Conservation (phyloP, 2,113 vertebrate species). For the Neoarius graeffei region DNA sequence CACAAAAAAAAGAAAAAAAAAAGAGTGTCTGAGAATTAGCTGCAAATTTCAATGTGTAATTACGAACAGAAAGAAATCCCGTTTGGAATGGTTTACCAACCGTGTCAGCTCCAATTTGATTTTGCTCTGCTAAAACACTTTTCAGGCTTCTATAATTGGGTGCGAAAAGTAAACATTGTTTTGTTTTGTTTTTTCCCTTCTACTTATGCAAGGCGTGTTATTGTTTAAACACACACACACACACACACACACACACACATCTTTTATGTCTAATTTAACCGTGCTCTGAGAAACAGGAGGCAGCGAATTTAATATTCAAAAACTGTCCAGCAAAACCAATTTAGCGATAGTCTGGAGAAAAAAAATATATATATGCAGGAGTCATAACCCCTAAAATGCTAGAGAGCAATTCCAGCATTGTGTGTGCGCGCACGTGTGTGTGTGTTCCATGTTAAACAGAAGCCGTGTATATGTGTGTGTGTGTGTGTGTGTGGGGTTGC, state of each 20-base stretch:
- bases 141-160: slow-evolving; percentile 71
- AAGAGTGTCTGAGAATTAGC: slow-evolving; percentile 50
- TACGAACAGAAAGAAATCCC: slow-evolving; percentile 75
- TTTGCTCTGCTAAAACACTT: slow-evolving; percentile 77
- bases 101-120: slow-evolving; percentile 80
- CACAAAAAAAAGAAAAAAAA: not conserved
- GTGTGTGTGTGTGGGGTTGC: not conserved
- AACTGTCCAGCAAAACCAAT: slow-evolving; percentile 78
- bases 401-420: slow-evolving; percentile 52
- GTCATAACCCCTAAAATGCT: slow-evolving; percentile 71
- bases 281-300: slow-evolving; percentile 72
- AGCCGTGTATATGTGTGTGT: not conserved
- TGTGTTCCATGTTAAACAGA: slow-evolving; percentile 48
- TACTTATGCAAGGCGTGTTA: slow-evolving; percentile 79
- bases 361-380: slow-evolving; percentile 73
- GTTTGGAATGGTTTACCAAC: slow-evolving; percentile 78
- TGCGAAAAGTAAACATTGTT: slow-evolving; percentile 63
- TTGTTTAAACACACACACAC: slow-evolving; percentile 64
- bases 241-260: slow-evolving; percentile 34
- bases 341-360: slow-evolving; percentile 77
- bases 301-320: slow-evolving; percentile 79
- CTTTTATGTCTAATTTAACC: slow-evolving; percentile 81
- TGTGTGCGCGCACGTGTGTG: not conserved
- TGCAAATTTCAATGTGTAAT: slow-evolving; percentile 76
- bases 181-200: slow-evolving; percentile 49